phyloP scores from a whole-genome alignment of 2,797 vertebrate species.

The Sebastes jordani region DNA sequence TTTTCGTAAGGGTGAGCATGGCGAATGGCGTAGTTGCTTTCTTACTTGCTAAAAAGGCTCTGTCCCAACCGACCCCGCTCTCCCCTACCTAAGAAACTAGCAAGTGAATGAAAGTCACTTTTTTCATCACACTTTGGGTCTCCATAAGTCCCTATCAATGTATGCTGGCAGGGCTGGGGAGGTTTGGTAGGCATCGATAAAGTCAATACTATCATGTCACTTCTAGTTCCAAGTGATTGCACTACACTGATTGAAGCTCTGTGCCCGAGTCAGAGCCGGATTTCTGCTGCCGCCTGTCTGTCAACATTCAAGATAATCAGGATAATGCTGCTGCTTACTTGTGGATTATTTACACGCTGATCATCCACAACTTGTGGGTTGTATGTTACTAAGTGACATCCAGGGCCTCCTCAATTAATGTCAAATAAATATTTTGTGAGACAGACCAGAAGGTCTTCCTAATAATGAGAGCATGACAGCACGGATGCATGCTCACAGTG shows the following conservation, averaged over 20 bases:
- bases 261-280: neutral
- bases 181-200: neutral
- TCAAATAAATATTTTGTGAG: too few species aligned
- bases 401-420: too few species aligned
- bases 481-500: too few species aligned
- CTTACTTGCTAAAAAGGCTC: too few species aligned
- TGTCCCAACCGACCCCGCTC: too few species aligned
- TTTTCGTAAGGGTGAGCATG: accelerated
- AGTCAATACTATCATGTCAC: too few species aligned
- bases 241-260: neutral
- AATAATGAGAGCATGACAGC: too few species aligned
- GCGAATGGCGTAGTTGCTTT: accelerated
- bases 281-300: neutral
- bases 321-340: neutral
- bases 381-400: neutral
- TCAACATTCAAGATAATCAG: neutral
- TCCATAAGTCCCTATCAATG: too few species aligned
- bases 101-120: too few species aligned
- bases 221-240: neutral
- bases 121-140: accelerated
- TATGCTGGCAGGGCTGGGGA: neutral
- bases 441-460: too few species aligned
- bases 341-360: neutral
- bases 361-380: neutral
- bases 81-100: too few species aligned